A percentile compares a stretch with the other conserved stretches of the same genome.
These are phyloP conservation scores for Ichneumon xanthorius DNA, from an alignment of 2,888 invertebrate genomes.

Conservation along the genomic window DNA sequence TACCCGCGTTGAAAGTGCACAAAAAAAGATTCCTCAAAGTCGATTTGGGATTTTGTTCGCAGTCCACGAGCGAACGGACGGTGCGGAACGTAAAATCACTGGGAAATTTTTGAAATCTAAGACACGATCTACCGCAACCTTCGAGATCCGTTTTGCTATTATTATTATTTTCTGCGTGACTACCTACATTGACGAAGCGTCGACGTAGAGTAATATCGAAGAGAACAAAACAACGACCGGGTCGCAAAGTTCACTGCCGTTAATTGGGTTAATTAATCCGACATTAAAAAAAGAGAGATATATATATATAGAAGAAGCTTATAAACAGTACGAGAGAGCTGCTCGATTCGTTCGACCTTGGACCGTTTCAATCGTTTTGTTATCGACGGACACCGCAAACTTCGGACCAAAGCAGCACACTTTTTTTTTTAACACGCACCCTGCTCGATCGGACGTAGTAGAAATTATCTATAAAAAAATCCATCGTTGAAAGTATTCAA, in stretches of 20 bases:
- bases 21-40: background rate
- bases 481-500: background rate
- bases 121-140: too few species aligned
- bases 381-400: background rate
- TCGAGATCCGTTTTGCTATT: too few species aligned
- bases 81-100: too few species aligned
- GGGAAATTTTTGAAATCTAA: too few species aligned
- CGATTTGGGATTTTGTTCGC: too few species aligned
- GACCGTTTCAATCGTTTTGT: slow-evolving; percentile 3
- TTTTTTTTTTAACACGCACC: background rate
- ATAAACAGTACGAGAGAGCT: too few species aligned
- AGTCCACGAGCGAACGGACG: too few species aligned
- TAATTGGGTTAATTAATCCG: too few species aligned
- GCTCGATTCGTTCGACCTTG: background rate
- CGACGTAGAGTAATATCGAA: background rate
- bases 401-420: background rate
- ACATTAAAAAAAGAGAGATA: too few species aligned
- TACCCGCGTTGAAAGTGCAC: background rate
- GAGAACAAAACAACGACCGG: background rate
- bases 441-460: background rate
- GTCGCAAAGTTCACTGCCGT: background rate
- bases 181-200: too few species aligned
- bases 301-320: background rate
- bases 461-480: background rate
- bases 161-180: too few species aligned